phyloP scores from a whole-genome alignment of 1,140 invertebrate species.

The Melipona quadrifasciata region DNA sequence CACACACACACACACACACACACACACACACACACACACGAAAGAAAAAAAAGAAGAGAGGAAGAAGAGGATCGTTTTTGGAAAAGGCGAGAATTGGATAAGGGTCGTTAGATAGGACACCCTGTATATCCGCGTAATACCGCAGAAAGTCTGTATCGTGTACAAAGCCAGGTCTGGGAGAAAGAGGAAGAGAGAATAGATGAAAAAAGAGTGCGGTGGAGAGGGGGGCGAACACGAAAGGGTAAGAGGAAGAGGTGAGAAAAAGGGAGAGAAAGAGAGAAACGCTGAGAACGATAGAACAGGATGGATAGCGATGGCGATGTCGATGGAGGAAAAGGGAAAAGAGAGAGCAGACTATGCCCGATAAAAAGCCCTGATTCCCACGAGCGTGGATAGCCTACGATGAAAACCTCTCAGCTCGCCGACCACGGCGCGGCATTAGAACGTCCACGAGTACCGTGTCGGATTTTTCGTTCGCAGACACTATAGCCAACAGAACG shows the following conservation, averaged over 20 bases:
- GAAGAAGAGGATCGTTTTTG: background rate
- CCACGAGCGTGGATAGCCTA: slow-evolving; percentile 65
- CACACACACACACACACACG: too few relatives aligned
- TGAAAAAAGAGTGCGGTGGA: slow-evolving; percentile 19
- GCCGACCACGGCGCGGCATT: slow-evolving; percentile 50
- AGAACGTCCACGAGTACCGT: slow-evolving; percentile 54
- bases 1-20: background rate
- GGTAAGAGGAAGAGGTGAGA: slow-evolving; percentile 33
- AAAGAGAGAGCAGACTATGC: slow-evolving; percentile 40
- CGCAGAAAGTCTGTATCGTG: slow-evolving; percentile 49
- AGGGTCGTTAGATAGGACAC: slow-evolving; percentile 45
- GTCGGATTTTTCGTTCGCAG: slow-evolving; percentile 50
- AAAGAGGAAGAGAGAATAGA: slow-evolving; percentile 30
- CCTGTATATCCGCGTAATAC: slow-evolving; percentile 39
- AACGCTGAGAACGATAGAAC: background rate
- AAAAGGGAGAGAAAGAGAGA: slow-evolving; percentile 10
- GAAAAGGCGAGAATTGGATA: slow-evolving; percentile 38
- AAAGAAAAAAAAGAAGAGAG: background rate
- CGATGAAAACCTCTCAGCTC: slow-evolving; percentile 66
- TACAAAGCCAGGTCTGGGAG: slow-evolving; percentile 40
- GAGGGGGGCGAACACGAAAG: background rate
- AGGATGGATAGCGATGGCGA: background rate
- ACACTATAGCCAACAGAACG: slow-evolving; percentile 14
- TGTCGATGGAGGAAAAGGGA: slow-evolving; percentile 11
- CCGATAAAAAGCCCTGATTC: slow-evolving; percentile 72